A percentile compares a stretch with the other conserved stretches of the same genome.
Evolutionary conservation across 1,140 invertebrate genomes (phyloP).

Genomic region (Cyrtorhinus lividipennis): DNA sequence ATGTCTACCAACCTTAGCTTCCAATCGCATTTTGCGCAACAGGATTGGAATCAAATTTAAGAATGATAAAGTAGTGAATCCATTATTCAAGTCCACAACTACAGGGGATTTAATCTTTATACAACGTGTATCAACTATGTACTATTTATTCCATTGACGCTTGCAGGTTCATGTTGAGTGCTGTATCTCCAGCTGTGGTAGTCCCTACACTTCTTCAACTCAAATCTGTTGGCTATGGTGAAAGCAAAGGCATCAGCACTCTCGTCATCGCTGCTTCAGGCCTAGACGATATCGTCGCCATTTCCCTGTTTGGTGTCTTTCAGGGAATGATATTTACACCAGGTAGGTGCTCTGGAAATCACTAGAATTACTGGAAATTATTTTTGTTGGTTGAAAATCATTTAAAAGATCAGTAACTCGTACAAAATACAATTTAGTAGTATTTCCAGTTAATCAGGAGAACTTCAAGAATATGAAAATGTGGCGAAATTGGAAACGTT

Average conservation of each 20-base stretch:
- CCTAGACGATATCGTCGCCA: slow-evolving; percentile 63
- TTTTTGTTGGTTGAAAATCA: neutral
- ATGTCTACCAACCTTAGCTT: too few relatives aligned
- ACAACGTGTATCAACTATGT: too few relatives aligned
- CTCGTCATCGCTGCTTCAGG: slow-evolving; percentile 61
- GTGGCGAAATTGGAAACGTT: too few relatives aligned
- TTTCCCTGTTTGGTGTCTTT: slow-evolving; percentile 53
- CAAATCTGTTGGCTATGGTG: slow-evolving; percentile 46
- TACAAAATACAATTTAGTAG: neutral
- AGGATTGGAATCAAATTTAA: too few relatives aligned
- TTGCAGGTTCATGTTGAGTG: slow-evolving; percentile 44
- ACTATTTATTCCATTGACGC: too few relatives aligned
- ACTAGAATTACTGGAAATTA: too few relatives aligned
- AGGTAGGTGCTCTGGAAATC: slow-evolving; percentile 32
- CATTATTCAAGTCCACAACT: too few relatives aligned
- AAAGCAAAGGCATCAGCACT: slow-evolving; percentile 58
- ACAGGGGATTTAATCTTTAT: too few relatives aligned
- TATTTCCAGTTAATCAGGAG: neutral
- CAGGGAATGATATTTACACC: slow-evolving; percentile 41
- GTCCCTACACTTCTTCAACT: slow-evolving; percentile 53
- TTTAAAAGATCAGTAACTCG: neutral
- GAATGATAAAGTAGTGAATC: too few relatives aligned
- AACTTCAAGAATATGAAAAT: too few relatives aligned
- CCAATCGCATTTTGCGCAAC: too few relatives aligned
- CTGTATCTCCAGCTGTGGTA: slow-evolving; percentile 65